A percentile compares a stretch with the other conserved stretches of the same genome.
Evolutionary conservation across 2,888 invertebrate species (phyloP).

Genomic region (Apocheima hispidaria): DNA sequence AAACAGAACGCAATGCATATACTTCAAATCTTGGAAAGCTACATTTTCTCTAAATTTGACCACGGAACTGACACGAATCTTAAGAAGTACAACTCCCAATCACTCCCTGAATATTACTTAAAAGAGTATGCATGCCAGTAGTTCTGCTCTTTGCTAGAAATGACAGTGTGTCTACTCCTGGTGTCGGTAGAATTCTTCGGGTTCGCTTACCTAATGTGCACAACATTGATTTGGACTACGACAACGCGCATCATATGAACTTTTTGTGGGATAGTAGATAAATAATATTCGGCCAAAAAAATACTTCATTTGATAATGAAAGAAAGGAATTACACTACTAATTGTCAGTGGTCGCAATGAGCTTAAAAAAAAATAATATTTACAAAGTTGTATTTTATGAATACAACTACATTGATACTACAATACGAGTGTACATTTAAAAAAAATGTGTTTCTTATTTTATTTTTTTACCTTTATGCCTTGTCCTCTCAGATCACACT

Average conservation of each 20-base stretch:
- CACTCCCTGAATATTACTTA: constrained; percentile 44
- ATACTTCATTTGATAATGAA: constrained; percentile 29
- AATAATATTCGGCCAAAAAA: constrained; percentile 44
- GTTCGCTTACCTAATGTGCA: constrained; percentile 48
- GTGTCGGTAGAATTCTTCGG: constrained; percentile 45
- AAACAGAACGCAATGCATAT: constrained; percentile 39
- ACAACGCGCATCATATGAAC: constrained; percentile 50
- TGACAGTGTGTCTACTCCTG: constrained; percentile 46
- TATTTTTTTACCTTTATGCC: too few species aligned
- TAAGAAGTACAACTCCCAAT: constrained; percentile 38
- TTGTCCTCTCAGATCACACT: too few species aligned
- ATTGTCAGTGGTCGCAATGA: neutral
- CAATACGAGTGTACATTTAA: too few species aligned
- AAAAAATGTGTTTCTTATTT: too few species aligned
- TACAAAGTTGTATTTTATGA: neutral
- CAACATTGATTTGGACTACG: constrained; percentile 29
- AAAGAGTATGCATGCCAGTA: constrained; percentile 33
- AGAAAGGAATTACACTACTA: neutral
- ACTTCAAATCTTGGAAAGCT: constrained; percentile 24
- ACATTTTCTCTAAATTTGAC: constrained; percentile 45
- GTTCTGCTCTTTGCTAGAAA: constrained; percentile 47
- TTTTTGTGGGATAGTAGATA: constrained; percentile 50
- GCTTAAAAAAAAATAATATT: neutral
- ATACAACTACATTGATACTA: neutral
- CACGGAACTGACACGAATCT: constrained; percentile 44